Evolutionary conservation across 2,797 vertebrate genomes (phyloP).

Genomic region (Ibycter americanus): DNA sequence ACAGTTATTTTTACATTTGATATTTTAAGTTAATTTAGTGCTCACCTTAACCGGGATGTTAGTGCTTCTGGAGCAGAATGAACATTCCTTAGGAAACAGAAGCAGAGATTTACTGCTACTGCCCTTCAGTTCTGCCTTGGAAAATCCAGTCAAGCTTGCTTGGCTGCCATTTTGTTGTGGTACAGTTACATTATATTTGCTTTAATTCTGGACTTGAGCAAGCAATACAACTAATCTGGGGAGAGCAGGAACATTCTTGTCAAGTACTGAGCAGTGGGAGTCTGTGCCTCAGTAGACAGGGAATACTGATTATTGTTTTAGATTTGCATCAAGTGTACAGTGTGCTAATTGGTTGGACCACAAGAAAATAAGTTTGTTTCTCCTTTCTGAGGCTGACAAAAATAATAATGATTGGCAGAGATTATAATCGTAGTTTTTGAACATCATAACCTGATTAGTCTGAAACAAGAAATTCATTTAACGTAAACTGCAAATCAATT

Average conservation of each 20-base stretch:
- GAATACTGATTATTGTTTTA: background rate
- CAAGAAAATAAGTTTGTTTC: background rate
- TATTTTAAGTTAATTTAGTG: background rate
- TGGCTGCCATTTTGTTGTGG: background rate
- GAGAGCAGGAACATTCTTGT: background rate
- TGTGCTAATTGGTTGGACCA: background rate
- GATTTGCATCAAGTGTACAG: background rate
- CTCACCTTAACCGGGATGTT: background rate
- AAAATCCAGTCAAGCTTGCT: background rate
- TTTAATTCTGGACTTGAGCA: background rate
- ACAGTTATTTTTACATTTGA: background rate
- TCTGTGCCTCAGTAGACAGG: fast-evolving
- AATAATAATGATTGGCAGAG: background rate
- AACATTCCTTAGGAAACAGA: background rate
- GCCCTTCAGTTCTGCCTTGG: background rate
- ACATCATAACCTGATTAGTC: background rate
- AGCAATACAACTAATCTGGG: background rate
- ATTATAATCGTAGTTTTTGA: background rate
- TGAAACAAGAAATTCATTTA: background rate
- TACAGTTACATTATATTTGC: background rate
- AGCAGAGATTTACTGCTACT: background rate
- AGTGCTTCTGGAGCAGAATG: background rate
- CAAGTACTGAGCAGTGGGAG: background rate
- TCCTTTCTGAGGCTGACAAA: background rate
- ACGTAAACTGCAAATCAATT: background rate